These are phyloP conservation scores for Apolygus lucorum DNA, from an alignment of 1,140 invertebrate species.

Conservation along the genomic window DNA sequence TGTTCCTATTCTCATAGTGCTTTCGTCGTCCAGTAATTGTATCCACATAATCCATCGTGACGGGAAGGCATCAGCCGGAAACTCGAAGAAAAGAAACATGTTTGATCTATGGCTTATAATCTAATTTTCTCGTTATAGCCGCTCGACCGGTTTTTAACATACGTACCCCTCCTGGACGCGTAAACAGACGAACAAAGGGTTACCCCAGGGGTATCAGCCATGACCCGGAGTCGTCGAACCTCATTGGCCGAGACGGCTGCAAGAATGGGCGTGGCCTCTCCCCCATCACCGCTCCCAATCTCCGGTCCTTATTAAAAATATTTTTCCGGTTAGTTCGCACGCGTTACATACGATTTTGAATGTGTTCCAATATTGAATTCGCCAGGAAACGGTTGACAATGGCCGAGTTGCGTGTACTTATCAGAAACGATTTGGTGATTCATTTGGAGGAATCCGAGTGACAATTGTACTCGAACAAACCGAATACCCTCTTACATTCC, in stretches of 20 bases:
- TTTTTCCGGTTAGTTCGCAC: constrained; percentile 17
- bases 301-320: constrained; percentile 8
- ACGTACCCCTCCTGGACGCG: background rate
- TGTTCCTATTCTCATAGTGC: background rate
- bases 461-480: too few species aligned
- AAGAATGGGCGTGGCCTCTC: background rate
- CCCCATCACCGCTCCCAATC: background rate
- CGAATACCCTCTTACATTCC: too few species aligned
- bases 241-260: constrained; percentile 10
- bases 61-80: background rate
- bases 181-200: background rate
- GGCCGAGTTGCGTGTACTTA: too few species aligned
- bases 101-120: constrained; percentile 18
- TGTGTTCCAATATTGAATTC: too few species aligned
- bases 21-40: background rate
- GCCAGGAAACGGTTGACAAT: too few species aligned
- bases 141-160: constrained; percentile 5
- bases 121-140: constrained; percentile 19
- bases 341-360: too few species aligned
- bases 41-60: background rate
- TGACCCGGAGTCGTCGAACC: background rate
- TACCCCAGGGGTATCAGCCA: background rate
- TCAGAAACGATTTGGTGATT: too few species aligned
- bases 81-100: constrained; percentile 2
- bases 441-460: too few species aligned